phyloP scores from a whole-genome alignment of 1,140 invertebrate genomes.

The Drosophila teissieri region DNA sequence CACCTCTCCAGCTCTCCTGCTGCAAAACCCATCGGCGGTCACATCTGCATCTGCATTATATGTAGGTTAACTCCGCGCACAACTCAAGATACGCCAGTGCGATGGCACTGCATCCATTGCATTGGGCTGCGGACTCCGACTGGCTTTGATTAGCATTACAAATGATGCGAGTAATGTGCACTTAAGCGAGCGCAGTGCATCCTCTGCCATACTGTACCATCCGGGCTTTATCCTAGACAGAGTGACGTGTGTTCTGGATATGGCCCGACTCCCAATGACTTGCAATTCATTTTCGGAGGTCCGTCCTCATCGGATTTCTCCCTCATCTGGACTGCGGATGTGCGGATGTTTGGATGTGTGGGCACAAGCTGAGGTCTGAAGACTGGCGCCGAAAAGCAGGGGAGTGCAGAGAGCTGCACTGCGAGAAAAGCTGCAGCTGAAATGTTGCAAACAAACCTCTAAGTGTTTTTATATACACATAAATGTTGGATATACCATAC shows the following conservation, averaged over 20 bases:
- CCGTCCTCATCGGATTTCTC: slow-evolving; percentile 16
- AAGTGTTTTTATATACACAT: no score
- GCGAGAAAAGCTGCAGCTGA: neutral
- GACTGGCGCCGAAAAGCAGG: slow-evolving; percentile 51
- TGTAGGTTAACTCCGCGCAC: slow-evolving; percentile 79
- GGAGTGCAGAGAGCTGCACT: slow-evolving; percentile 7
- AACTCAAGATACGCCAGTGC: slow-evolving; percentile 69
- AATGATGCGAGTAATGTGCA: slow-evolving; percentile 82
- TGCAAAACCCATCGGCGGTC: neutral
- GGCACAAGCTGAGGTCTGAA: slow-evolving; percentile 47
- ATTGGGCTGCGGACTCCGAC: slow-evolving; percentile 2
- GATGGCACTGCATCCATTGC: slow-evolving; percentile 12
- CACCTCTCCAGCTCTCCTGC: no score
- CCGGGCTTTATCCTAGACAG: slow-evolving; percentile 78
- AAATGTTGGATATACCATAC: no score
- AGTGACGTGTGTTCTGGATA: slow-evolving; percentile 83
- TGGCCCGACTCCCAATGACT: slow-evolving; percentile 70
- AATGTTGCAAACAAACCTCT: neutral
- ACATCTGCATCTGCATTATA: slow-evolving; percentile 71
- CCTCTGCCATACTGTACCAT: slow-evolving; percentile 32
- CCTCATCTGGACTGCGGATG: slow-evolving; percentile 43
- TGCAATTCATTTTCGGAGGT: slow-evolving; percentile 80
- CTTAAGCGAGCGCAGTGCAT: slow-evolving; percentile 62
- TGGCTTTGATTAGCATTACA: slow-evolving; percentile 81
- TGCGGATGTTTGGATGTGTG: slow-evolving; percentile 56